Percentiles rank a stretch among this genome's conserved stretches.
These are phyloP conservation scores for Crax fasciolata DNA, from an alignment of 2,797 vertebrate species.

Conservation along the genomic window DNA sequence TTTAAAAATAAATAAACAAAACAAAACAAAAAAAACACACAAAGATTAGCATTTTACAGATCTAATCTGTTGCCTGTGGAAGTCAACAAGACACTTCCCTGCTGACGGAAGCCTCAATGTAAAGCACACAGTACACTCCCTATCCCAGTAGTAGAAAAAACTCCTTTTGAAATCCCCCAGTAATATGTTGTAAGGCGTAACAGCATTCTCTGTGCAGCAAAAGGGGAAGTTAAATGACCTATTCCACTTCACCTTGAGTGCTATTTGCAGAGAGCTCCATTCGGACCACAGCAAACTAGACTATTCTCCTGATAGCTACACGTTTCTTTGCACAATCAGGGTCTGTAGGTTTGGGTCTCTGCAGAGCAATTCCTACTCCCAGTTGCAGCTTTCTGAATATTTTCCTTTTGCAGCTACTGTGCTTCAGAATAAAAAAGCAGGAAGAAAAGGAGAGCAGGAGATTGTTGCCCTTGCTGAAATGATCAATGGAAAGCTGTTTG, in stretches of 20 bases:
- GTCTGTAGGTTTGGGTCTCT: conserved; percentile 8
- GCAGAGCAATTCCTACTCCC: conserved; percentile 41
- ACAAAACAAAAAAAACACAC: not conserved
- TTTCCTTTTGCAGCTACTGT: not conserved
- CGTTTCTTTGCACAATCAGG: not conserved
- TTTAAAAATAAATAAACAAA: not conserved
- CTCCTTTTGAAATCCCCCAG: not conserved
- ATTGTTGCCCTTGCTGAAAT: conserved; percentile 50
- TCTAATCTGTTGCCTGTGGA: not conserved
- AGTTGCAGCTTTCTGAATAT: conserved; percentile 34
- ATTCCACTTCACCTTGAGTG: conserved; percentile 40
- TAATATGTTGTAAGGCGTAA: rapidly evolving
- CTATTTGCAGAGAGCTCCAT: conserved; percentile 19
- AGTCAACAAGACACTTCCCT: not conserved
- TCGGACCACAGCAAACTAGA: not conserved
- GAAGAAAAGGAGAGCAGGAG: conserved; percentile 29
- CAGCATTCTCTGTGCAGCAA: not conserved
- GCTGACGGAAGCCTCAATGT: not conserved
- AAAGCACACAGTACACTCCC: not conserved
- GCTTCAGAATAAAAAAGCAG: conserved; percentile 35
- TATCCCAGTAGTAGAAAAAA: not conserved
- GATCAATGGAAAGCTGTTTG: conserved; percentile 53
- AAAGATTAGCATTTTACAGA: not conserved
- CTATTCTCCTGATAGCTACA: not conserved
- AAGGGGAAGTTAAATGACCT: conserved; percentile 44